Percentiles rank a stretch among this genome's conserved stretches.
Evolutionary conservation across 2,888 invertebrate genomes (phyloP).

Genomic region (Mythimna vitellina): DNA sequence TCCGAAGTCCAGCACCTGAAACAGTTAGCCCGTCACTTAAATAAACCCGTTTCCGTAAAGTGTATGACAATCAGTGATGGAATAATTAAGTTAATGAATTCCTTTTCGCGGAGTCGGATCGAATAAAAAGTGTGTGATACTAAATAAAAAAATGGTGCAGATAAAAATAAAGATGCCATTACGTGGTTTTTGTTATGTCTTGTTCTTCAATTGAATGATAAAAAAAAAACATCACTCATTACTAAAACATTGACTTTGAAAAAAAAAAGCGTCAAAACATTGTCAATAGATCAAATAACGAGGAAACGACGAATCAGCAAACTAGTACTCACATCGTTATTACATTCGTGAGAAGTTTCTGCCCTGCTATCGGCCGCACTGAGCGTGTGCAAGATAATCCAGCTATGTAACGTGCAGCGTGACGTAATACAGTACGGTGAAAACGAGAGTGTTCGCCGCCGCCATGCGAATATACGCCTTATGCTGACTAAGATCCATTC

Average conservation of each 20-base stretch:
- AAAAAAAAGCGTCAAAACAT: slow-evolving; percentile 15
- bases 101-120: background rate
- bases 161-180: slow-evolving; percentile 3
- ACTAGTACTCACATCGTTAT: slow-evolving; percentile 52
- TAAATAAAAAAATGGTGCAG: slow-evolving; percentile 9
- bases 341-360: slow-evolving; percentile 60
- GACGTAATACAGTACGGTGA: slow-evolving; percentile 83
- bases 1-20: slow-evolving; percentile 49
- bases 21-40: slow-evolving; percentile 24
- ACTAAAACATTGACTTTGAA: background rate
- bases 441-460: slow-evolving; percentile 80
- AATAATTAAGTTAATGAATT: background rate
- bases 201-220: slow-evolving; percentile 4
- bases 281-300: slow-evolving; percentile 33
- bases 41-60: slow-evolving; percentile 7
- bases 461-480: slow-evolving; percentile 81
- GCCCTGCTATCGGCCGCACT: slow-evolving; percentile 60
- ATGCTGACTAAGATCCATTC: slow-evolving; percentile 81
- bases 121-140: background rate
- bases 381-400: slow-evolving; percentile 75
- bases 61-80: background rate
- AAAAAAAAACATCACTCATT: slow-evolving; percentile 2
- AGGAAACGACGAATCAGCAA: slow-evolving; percentile 47
- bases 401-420: slow-evolving; percentile 75
- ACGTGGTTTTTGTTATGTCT: background rate